Evolutionary conservation across 2,888 invertebrate species (phyloP), one percentile per base, ranked within the genome.

Genomic region (Teinopalpus imperialis): DNA sequence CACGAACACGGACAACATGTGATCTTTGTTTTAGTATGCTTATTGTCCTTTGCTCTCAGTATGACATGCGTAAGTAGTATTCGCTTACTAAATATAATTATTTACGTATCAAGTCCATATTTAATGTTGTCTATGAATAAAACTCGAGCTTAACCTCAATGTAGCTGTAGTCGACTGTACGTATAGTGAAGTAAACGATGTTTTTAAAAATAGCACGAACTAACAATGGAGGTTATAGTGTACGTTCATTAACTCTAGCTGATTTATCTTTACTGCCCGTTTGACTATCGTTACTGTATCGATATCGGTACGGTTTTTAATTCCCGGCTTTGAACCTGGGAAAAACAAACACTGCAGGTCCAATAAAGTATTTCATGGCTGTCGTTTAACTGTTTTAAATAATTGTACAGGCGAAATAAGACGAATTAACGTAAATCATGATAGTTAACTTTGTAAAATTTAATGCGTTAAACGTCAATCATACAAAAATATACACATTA

Each of bases 171-270:
- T n/a, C n/a, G n/a, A n/a, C n/a, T n/a, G n/a, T n/a, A n/a, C n/a
- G n/a, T n/a, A n/a, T n/a, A n/a, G n/a, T n/a, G n/a, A n/a, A n/a
- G 69, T 68, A 61, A 18, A 43, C 34, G 29, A 14, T 23, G 6
- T 12, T 23, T 39, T 43, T 45, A 48, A 51, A 51, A 48, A 46
- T 46, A 46, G 42, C 52, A 50, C 37, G 41, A 34, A 43, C 46
- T 46, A 40, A 46, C 46, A 46, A 46, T 46, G 41, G 40, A 13
- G 16, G 14, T 27, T 29, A 46, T 35, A 23, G 20, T 29, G 36
- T 45, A 31, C 45, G 45, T 46, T 46, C 45, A 46, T 46, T 46
- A 46, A 46, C 40, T 40, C 14, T 9, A 26, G 10, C 13, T 46
- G 45, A 46, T 46, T 46, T 46, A 46, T 46, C 45, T 46, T 46